Evolutionary conservation across 2,797 vertebrate genomes (phyloP).

Genomic region (Bovichtus variegatus): DNA sequence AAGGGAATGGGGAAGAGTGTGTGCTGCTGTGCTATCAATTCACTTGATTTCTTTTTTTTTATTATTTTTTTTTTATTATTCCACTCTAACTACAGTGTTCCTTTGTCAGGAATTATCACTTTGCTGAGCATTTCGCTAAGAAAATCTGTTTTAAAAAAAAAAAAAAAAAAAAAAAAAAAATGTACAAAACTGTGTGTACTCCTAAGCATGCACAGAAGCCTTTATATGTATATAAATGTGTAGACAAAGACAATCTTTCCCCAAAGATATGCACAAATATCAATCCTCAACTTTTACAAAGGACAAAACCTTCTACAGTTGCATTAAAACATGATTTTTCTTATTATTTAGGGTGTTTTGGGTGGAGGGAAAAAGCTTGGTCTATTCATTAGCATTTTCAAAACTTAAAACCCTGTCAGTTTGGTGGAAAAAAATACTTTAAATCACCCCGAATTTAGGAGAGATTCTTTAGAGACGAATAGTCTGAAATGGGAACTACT

Average conservation of each 20-base stretch:
- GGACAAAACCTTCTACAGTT: constrained; percentile 18
- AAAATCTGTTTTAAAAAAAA: constrained; percentile 25
- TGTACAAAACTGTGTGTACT: constrained; percentile 22
- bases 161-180: no score
- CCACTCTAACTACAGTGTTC: constrained; percentile 29
- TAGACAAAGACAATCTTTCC: constrained; percentile 29
- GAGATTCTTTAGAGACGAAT: constrained; percentile 54
- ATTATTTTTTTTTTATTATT: constrained; percentile 18
- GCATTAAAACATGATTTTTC: constrained; percentile 25
- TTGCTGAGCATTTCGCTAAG: constrained; percentile 30
- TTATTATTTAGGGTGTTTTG: constrained; percentile 40
- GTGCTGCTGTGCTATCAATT: constrained; percentile 39
- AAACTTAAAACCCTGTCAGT: constrained; percentile 59
- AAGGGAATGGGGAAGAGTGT: constrained; percentile 45
- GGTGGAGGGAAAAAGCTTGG: constrained; percentile 31
- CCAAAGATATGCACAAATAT: constrained; percentile 40
- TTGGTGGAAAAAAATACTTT: constrained; percentile 35
- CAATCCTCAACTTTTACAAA: constrained; percentile 38
- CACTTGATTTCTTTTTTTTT: constrained; percentile 36
- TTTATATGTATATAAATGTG: constrained; percentile 18
- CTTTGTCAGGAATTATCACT: constrained; percentile 56
- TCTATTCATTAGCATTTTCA: constrained; percentile 58
- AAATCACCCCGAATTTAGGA: constrained; percentile 56
- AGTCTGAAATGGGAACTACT: constrained; percentile 66
- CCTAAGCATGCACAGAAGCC: constrained; percentile 27